phyloP scores from a whole-genome alignment of 37 sponge, comb jelly and placozoan species.

The Dysidea cf. avara region DNA sequence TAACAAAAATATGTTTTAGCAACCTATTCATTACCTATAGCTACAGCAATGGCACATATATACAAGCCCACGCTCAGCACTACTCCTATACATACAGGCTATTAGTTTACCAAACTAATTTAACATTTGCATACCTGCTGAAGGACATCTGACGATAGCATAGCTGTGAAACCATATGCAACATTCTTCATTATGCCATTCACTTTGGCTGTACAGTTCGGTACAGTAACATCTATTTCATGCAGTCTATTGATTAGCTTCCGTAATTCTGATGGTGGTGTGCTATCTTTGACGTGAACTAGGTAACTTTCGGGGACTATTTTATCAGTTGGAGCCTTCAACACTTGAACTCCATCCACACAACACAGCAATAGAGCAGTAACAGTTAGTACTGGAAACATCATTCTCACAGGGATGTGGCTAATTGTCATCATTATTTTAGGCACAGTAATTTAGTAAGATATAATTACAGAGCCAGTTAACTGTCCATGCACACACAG shows the following conservation, averaged over 20 bases:
- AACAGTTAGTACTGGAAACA: too few species aligned
- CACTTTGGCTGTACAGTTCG: conserved; percentile 15
- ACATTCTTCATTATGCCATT: conserved; percentile 8
- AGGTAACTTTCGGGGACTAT: conserved; percentile 25
- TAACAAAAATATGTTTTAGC: too few species aligned
- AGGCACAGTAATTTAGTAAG: too few species aligned
- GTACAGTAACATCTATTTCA: background rate
- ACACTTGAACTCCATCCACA: conserved; percentile 1
- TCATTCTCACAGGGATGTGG: too few species aligned
- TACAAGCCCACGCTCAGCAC: too few species aligned
- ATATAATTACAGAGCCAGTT: too few species aligned
- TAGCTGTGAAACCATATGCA: conserved; percentile 49
- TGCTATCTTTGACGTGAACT: conserved; percentile 19
- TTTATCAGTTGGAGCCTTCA: conserved; percentile 12
- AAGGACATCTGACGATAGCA: conserved; percentile 32
- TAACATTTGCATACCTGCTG: conserved; percentile 19
- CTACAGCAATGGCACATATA: too few species aligned
- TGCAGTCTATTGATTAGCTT: conserved; percentile 24
- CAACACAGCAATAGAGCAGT: too few species aligned
- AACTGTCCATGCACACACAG: too few species aligned
- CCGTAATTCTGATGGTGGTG: conserved; percentile 1
- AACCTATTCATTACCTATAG: too few species aligned
- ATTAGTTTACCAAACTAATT: background rate
- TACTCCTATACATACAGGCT: too few species aligned
- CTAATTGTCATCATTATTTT: too few species aligned